phyloP scores from a whole-genome alignment of 2,113 vertebrate genomes.

The Cyprinodon tularosa region DNA sequence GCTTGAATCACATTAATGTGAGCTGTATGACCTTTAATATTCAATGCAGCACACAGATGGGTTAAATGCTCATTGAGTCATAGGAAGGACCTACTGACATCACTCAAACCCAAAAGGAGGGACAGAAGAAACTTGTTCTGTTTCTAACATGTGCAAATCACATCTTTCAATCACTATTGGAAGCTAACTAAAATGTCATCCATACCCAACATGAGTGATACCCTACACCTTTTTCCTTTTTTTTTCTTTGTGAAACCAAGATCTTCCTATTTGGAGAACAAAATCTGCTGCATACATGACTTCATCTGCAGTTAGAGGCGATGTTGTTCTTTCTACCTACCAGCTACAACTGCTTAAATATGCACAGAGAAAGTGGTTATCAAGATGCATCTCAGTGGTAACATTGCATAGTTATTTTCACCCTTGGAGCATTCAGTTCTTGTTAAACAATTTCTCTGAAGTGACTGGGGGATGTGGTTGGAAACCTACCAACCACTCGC shows the following conservation, averaged over 20 bases:
- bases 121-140: background rate
- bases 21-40: slow-evolving; percentile 21
- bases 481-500: slow-evolving; percentile 26
- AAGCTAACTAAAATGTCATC: background rate
- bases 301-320: slow-evolving; percentile 9
- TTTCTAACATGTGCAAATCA: background rate
- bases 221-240: background rate
- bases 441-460: slow-evolving; percentile 37
- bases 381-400: slow-evolving; percentile 5
- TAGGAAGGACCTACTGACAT: background rate
- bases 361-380: background rate
- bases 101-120: background rate
- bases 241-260: background rate
- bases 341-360: slow-evolving; percentile 8
- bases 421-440: slow-evolving; percentile 33
- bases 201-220: background rate
- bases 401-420: slow-evolving; percentile 14
- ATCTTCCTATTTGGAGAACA: background rate
- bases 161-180: background rate
- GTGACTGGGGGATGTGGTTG: slow-evolving; percentile 69
- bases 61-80: slow-evolving; percentile 35
- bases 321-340: slow-evolving; percentile 16
- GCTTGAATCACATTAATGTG: slow-evolving; percentile 14
- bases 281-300: background rate
- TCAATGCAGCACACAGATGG: slow-evolving; percentile 18